Evolutionary conservation across 1,140 invertebrate species (phyloP), one percentile per base, ranked within the genome.

Genomic region (Drosophila yakuba): DNA sequence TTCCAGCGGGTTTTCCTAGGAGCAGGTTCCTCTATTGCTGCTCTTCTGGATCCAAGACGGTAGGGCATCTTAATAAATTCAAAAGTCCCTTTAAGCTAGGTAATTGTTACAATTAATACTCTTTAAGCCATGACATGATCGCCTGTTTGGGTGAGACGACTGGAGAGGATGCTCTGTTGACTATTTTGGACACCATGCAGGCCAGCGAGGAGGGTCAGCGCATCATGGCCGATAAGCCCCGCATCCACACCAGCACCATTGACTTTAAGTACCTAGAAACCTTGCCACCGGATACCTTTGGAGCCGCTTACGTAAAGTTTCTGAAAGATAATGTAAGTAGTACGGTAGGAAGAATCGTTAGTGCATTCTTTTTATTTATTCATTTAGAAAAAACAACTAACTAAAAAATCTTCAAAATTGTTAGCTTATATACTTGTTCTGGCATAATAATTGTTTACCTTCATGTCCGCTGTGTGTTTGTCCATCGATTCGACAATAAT

Each of bases 141-240:
- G 97, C 97, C 39, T 96, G 97, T 75, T 94, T 99, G 58, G 98
- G 97, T 4, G 98, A 99, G 93, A 96, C 97, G 0, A 97, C 97
- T 3, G 97, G 97, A 1, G 93, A 94, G 74, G 78, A 80, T 39
- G 96, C 97, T 8, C 93, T 98, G 1, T 84, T 93, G 66, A 94
- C 95, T 91, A 97, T 98, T 95, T 71, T 94, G 36, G 92, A 93
- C 43, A 94, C 93, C 17, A 94, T 94, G 93, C 81, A 93, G 83
- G 59, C 76, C 43, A 93, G 94, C 81, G 85, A 93, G 23, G 96
- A 97, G 93, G 97, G 97, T 14, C 89, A 91, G 28, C 93, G 95
- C 71, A 97, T 98, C 74, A 92, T 98, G 32, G 91, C 91, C 45
- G 95, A 98, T 36, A 95, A 95, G 92, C 98, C 98, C 20, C 93